Evolutionary conservation across 2,888 invertebrate species (phyloP).

Genomic region (Leptinotarsa peninsularis): DNA sequence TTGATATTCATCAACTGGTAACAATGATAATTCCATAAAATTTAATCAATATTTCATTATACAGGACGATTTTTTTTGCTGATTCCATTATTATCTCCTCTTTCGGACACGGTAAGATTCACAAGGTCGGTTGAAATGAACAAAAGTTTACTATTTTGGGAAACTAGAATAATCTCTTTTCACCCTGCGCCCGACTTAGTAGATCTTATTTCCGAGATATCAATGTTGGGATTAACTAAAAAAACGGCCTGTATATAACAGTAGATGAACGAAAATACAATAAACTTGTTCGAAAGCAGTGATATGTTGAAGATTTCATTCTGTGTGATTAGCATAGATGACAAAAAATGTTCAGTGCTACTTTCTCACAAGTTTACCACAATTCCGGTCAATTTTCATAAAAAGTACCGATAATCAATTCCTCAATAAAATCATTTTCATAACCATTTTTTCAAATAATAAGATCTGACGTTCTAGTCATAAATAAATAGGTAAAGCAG

Average conservation of each 20-base stretch:
- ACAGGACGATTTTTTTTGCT: not conserved
- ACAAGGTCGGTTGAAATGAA: no score
- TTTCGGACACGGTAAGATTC: no score
- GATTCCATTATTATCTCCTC: no score
- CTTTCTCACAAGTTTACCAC: not conserved
- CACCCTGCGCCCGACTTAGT: no score
- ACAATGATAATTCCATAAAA: not conserved
- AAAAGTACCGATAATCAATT: constrained; percentile 1
- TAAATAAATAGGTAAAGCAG: not conserved
- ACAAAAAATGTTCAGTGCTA: no score
- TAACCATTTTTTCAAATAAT: not conserved
- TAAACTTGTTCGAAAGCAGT: not conserved
- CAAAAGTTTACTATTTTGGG: no score
- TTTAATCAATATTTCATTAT: constrained; percentile 2
- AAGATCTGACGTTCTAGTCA: not conserved
- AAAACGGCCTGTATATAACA: not conserved
- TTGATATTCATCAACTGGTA: constrained; percentile 41
- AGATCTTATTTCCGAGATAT: no score
- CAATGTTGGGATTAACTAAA: no score
- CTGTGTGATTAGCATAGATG: no score
- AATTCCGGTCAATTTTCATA: not conserved
- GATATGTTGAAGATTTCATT: no score
- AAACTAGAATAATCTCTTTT: no score
- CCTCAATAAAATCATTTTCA: not conserved
- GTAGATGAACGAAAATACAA: not conserved